Evolutionary conservation across 2,797 vertebrate genomes (phyloP).

Genomic region (Prionace glauca): DNA sequence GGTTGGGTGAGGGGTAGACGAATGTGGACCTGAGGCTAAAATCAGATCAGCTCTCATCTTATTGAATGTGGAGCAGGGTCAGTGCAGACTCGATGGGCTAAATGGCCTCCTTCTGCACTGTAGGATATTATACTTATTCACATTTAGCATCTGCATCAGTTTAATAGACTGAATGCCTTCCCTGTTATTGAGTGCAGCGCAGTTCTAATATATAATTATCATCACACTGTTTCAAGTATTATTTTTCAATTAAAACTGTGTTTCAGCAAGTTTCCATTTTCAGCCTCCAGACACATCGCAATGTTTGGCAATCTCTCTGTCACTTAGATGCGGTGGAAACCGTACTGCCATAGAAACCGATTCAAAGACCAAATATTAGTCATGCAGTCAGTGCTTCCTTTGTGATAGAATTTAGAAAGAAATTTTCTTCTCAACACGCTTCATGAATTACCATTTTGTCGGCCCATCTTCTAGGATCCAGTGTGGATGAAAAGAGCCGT

Average conservation of each 20-base stretch:
- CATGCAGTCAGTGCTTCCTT: conserved; percentile 26
- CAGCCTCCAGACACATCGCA: not conserved
- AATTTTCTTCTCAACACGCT: not conserved
- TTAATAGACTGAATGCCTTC: not conserved
- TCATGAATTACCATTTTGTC: conserved; percentile 34
- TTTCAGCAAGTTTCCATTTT: not conserved
- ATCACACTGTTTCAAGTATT: not conserved
- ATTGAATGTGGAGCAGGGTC: no score
- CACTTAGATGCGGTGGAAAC: not conserved
- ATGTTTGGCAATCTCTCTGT: conserved; percentile 35
- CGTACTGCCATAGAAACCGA: not conserved
- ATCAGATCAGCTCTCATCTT: no score
- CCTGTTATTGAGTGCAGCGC: not conserved
- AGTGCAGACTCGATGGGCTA: no score
- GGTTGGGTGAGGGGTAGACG: no score
- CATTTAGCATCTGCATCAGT: not conserved
- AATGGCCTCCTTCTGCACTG: no score
- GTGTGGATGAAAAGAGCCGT: conserved; percentile 4
- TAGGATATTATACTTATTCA: no score
- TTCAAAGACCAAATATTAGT: conserved; percentile 37
- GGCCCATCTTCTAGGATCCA: conserved; percentile 20
- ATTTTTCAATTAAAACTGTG: conserved; percentile 31
- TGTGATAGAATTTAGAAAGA: conserved; percentile 38
- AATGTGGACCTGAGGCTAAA: no score
- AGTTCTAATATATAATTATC: not conserved